Base-by-base conservation (phyloP, 2,888 invertebrate species). In the Metallyticus violacea region DNA sequence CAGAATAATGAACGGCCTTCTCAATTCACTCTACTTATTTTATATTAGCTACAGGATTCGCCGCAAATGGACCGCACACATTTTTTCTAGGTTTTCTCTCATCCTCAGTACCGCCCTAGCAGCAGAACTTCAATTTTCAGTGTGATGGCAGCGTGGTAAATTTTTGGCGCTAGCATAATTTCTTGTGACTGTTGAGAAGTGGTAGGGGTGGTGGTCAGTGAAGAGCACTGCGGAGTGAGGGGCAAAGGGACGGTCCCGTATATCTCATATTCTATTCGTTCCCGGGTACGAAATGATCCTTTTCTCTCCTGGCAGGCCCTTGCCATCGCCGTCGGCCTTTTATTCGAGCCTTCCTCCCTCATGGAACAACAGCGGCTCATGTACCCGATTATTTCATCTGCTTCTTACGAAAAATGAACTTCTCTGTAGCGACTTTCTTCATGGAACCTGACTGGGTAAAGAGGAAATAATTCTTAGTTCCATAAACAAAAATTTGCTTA, bases 251-350 rank as follows among this genome's bases (percentile, higher is more conserved):
- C 76, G 27, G 83, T 77, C 77, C 28, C 76, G 77, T 83, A 28
- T 83, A 83, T 83, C 77, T 83, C 83, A 83, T 83, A 83, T 83
- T 83, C 83, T 83, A 77, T 83, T 83, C 83, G 83, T 83, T 83
- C 77, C 77, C 77, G 27, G 77, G 27, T 26, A 83, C 83, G 77
- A 83, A 83, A 83, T 77, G 83, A 83, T 83, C 83, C 83, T 83
- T 82, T 83, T 77, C 83, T 83, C 83, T 83, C 83, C 77, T 77
- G 83, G 77, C 83, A 77, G 76, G 83, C 83, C 77, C 77, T 77
- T 15, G 7, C 26, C 27, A 28, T 77, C 81, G 81, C 81, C 81
- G 40, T 81, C 81, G 30, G 81, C 40, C 83, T 83, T 83, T 83
- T 77, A 83, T 77, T 62, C 40, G 40, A 62, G 40, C 40, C 40